Conservation (phyloP, 2,797 vertebrate genomes). For the Tenualosa thibaudeaui region DNA sequence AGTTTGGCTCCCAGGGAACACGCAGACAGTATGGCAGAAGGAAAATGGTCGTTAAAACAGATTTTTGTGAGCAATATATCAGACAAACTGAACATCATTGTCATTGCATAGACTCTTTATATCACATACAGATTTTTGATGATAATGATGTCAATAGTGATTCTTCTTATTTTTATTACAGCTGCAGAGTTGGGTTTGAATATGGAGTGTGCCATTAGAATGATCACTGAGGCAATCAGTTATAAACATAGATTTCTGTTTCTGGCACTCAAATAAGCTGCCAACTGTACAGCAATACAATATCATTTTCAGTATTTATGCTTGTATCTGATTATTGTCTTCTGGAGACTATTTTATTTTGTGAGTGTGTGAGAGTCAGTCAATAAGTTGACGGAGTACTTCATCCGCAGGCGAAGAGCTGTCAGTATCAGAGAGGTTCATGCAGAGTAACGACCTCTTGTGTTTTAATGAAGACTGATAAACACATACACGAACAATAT, state of each 20-base stretch:
- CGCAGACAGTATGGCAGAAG: neutral
- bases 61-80: neutral
- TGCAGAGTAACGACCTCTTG: neutral
- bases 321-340: neutral
- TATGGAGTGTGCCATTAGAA: neutral
- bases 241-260: neutral
- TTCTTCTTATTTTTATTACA: neutral
- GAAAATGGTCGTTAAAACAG: neutral
- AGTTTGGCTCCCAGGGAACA: neutral
- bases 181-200: neutral
- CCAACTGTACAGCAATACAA: neutral
- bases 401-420: neutral
- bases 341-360: neutral
- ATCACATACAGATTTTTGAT: too few species aligned
- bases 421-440: neutral
- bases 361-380: neutral
- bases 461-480: slow-evolving; percentile 57
- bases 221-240: neutral
- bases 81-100: neutral
- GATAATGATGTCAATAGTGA: too few species aligned
- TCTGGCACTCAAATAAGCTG: neutral
- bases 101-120: neutral
- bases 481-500: slow-evolving; percentile 38
- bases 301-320: neutral
- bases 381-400: neutral